Conservation (phyloP, 2,888 invertebrate species). For the Myathropa florea region DNA sequence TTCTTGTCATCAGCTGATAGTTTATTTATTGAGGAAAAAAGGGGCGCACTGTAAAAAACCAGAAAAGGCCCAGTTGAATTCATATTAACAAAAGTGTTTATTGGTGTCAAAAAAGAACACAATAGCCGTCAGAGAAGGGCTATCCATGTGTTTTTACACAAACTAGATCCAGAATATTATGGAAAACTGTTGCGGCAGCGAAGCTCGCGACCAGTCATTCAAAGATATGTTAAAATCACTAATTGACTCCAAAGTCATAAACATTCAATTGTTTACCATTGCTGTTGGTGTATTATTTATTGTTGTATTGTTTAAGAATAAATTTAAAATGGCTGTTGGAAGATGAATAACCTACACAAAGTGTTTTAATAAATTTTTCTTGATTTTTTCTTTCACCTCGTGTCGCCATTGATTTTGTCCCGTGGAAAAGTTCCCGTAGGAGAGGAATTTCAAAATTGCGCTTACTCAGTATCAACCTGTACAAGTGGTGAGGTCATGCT, state of each 20-base stretch:
- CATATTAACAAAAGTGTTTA: neutral
- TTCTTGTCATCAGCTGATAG: conserved; percentile 33
- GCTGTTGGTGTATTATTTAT: conserved; percentile 78
- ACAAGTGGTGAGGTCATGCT: conserved; percentile 38
- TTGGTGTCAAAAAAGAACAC: neutral
- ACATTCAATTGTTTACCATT: conserved; percentile 77
- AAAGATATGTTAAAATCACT: conserved; percentile 78
- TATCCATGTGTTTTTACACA: neutral
- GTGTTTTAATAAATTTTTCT: conserved; percentile 33
- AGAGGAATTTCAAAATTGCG: neutral
- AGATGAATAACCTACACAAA: conserved; percentile 54
- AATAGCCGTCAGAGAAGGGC: neutral
- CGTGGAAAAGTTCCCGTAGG: neutral
- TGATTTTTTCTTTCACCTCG: neutral
- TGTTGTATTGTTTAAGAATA: conserved; percentile 78
- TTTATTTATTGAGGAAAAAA: conserved; percentile 49
- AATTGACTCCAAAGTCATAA: conserved; percentile 78
- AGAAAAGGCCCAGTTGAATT: neutral
- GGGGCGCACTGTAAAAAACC: neutral
- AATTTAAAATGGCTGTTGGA: conserved; percentile 73
- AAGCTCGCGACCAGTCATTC: conserved; percentile 76
- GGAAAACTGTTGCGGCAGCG: conserved; percentile 77
- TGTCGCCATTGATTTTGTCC: conserved; percentile 47
- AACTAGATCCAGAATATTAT: conserved; percentile 72
- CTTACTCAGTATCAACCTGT: neutral